Percentiles rank a stretch among this genome's conserved stretches.
phyloP scores from a whole-genome alignment of 2,113 vertebrate genomes.

The Siphamia tubifer region DNA sequence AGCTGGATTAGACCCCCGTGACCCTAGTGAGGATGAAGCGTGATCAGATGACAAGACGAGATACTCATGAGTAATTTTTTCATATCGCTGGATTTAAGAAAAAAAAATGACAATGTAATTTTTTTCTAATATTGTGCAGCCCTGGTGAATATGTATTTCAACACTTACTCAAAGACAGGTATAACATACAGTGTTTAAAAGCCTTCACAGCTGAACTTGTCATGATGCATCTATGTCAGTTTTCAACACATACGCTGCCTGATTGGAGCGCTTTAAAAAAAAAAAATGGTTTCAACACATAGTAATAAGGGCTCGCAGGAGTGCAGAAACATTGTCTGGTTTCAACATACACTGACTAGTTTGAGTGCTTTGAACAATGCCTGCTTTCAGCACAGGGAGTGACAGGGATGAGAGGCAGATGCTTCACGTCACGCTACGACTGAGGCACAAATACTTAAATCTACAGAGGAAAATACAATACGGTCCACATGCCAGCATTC shows the following conservation, averaged over 20 bases:
- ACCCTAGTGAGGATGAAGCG: no score
- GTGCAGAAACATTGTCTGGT: constrained; percentile 23
- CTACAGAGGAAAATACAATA: constrained; percentile 2
- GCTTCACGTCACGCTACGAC: constrained; percentile 29
- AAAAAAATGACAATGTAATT: no score
- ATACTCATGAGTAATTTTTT: no score
- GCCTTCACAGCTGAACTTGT: constrained; percentile 12
- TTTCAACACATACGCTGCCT: constrained; percentile 47
- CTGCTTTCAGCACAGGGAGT: constrained; percentile 41
- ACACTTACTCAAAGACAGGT: constrained; percentile 6
- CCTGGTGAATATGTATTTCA: constrained; percentile 3
- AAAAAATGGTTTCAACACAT: constrained; percentile 16
- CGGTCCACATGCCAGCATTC: not conserved
- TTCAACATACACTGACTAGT: constrained; percentile 26
- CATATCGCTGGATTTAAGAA: no score
- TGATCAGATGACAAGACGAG: no score
- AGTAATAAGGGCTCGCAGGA: constrained; percentile 12
- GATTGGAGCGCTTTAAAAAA: constrained; percentile 27
- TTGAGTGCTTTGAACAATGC: constrained; percentile 48
- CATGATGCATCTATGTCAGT: constrained; percentile 6
- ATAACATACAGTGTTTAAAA: constrained; percentile 24
- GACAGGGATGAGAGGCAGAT: constrained; percentile 57
- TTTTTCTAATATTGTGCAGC: no score
- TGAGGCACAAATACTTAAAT: constrained; percentile 22
- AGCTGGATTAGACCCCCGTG: no score